phyloP scores from a whole-genome alignment of 2,797 vertebrate species.

The Macroramphosus scolopax region DNA sequence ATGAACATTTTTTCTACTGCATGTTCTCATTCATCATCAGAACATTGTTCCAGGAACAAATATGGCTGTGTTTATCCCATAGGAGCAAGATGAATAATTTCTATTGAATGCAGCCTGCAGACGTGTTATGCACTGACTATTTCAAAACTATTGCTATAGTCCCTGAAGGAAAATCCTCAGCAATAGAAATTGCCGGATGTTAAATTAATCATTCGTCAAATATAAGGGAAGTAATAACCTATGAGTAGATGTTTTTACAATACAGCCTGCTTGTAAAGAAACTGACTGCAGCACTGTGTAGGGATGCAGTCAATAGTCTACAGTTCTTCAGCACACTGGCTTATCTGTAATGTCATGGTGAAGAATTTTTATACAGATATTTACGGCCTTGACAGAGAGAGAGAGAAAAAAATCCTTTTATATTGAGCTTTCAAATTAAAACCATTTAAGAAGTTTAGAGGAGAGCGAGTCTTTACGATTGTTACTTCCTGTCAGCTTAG shows the following conservation, averaged over 20 bases:
- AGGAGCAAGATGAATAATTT: not conserved
- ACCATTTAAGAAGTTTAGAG: slow-evolving; percentile 15
- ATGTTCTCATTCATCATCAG: no score
- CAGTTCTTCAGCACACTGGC: slow-evolving; percentile 19
- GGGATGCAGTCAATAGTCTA: slow-evolving; percentile 14
- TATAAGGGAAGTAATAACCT: slow-evolving; percentile 19
- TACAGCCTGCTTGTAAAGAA: slow-evolving; percentile 1
- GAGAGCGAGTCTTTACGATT: slow-evolving; percentile 8
- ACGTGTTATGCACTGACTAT: not conserved
- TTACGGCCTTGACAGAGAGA: slow-evolving; percentile 7
- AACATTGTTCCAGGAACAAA: not conserved
- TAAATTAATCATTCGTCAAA: slow-evolving; percentile 64
- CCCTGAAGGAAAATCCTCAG: slow-evolving; percentile 44
- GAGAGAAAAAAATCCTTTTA: slow-evolving; percentile 30
- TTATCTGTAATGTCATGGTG: slow-evolving; percentile 13
- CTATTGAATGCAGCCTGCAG: no score
- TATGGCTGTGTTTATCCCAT: not conserved
- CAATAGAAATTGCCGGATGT: no score
- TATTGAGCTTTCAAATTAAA: slow-evolving; percentile 31
- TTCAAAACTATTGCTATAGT: slow-evolving; percentile 41
- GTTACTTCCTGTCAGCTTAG: slow-evolving; percentile 2
- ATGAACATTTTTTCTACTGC: no score
- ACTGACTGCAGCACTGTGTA: not conserved
- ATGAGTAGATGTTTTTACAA: slow-evolving; percentile 11
- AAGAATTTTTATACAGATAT: slow-evolving; percentile 25